These are phyloP conservation scores for Leucophenga varia DNA, from an alignment of 1,140 invertebrate genomes.

Conservation along the genomic window DNA sequence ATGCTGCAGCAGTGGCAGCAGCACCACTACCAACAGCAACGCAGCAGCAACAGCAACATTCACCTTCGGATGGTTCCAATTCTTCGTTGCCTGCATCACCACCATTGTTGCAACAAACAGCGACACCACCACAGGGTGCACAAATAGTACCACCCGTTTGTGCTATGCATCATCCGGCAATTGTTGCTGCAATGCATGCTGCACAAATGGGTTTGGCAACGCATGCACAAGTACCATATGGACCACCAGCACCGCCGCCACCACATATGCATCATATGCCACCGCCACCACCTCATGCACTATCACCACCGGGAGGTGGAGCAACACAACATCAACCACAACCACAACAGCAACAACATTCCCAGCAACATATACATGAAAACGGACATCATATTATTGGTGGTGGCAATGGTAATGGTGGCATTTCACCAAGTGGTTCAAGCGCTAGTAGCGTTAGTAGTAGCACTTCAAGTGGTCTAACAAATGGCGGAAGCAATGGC, in stretches of 20 bases:
- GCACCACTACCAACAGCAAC: neutral
- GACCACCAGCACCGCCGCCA: slow-evolving; percentile 18
- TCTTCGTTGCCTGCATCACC: slow-evolving; percentile 44
- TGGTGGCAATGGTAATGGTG: slow-evolving; percentile 25
- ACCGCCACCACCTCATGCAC: slow-evolving; percentile 15
- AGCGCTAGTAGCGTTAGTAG: slow-evolving; percentile 37
- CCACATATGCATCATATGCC: slow-evolving; percentile 9
- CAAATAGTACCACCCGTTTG: slow-evolving; percentile 48
- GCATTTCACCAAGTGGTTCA: slow-evolving; percentile 22
- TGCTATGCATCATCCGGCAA: slow-evolving; percentile 50
- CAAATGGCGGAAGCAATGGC: slow-evolving; percentile 29
- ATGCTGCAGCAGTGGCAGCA: slow-evolving; percentile 8
- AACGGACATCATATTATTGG: slow-evolving; percentile 12
- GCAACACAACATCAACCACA: slow-evolving; percentile 17
- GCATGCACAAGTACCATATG: slow-evolving; percentile 25
- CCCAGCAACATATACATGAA: slow-evolving; percentile 5
- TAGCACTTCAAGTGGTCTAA: slow-evolving; percentile 35
- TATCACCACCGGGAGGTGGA: neutral
- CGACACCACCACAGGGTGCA: slow-evolving; percentile 44
- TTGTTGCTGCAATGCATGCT: slow-evolving; percentile 47
- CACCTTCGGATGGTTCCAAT: slow-evolving; percentile 36
- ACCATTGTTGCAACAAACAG: slow-evolving; percentile 43
- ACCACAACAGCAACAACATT: slow-evolving; percentile 17
- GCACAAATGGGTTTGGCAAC: slow-evolving; percentile 33
- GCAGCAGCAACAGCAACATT: slow-evolving; percentile 35